phyloP scores from a whole-genome alignment of 2,888 invertebrate species.

The Leucophenga maculata region DNA sequence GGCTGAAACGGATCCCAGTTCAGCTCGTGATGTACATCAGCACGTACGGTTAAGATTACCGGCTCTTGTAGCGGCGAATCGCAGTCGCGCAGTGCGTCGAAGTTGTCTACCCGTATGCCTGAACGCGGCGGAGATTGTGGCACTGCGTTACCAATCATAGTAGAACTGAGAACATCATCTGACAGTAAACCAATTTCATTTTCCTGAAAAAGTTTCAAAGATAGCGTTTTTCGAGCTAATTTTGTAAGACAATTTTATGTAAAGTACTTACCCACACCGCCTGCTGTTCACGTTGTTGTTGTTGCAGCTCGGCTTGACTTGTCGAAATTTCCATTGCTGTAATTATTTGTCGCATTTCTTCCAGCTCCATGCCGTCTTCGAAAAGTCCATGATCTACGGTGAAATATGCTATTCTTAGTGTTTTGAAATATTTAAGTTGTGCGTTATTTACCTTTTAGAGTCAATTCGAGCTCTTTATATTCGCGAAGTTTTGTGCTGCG shows the following conservation, averaged over 20 bases:
- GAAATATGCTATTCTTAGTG: background rate
- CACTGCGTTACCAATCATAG: constrained; percentile 51
- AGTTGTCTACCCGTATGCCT: background rate
- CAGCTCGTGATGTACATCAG: constrained; percentile 59
- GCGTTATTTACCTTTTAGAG: constrained; percentile 12
- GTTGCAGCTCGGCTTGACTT: constrained; percentile 23
- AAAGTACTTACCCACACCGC: constrained; percentile 46
- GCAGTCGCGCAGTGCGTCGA: constrained; percentile 9
- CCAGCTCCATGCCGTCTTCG: constrained; percentile 58
- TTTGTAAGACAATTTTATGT: background rate
- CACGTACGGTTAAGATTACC: constrained; percentile 46
- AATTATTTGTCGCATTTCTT: constrained; percentile 58
- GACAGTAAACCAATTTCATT: constrained; percentile 52
- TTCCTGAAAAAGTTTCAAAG: constrained; percentile 44
- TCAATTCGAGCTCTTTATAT: background rate
- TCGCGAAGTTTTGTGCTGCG: background rate
- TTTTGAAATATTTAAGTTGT: background rate
- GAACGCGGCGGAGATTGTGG: background rate
- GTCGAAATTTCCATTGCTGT: constrained; percentile 51
- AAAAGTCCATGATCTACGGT: constrained; percentile 51
- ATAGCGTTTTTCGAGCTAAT: too few species aligned
- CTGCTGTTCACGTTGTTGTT: constrained; percentile 38
- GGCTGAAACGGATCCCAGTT: constrained; percentile 54
- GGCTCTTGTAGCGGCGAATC: constrained; percentile 39
- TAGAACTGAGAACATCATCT: constrained; percentile 51